Evolutionary conservation across 1,140 invertebrate genomes (phyloP).

Genomic region (Araneus ventricosus): DNA sequence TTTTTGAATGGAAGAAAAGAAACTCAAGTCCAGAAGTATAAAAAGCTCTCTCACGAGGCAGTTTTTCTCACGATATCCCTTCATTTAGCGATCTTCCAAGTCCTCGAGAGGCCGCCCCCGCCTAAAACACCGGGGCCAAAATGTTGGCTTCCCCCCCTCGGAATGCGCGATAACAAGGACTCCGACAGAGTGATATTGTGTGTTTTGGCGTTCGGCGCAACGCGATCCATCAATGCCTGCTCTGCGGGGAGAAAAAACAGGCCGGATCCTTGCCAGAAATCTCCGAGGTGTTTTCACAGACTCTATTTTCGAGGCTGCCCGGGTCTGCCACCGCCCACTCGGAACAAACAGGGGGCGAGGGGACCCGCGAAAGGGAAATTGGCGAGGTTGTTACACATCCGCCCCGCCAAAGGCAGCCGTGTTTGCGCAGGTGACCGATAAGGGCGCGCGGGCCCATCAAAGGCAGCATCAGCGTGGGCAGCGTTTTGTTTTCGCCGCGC

Average conservation of each 20-base stretch:
- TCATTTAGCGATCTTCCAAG: too few species aligned
- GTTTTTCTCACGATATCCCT: too few species aligned
- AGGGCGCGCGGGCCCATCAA: constrained; percentile 23
- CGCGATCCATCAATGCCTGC: not conserved
- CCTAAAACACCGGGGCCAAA: too few species aligned
- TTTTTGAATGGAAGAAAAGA: too few species aligned
- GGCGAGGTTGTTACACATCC: constrained; percentile 49
- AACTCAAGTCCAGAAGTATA: too few species aligned
- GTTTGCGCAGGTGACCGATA: constrained; percentile 62
- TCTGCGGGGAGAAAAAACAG: not conserved
- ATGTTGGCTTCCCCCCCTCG: not conserved
- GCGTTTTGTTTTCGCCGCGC: constrained; percentile 16
- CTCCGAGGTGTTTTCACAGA: not conserved
- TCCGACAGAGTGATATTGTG: not conserved
- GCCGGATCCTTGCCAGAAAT: not conserved
- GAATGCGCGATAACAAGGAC: not conserved
- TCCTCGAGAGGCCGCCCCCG: too few species aligned
- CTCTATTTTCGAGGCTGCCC: constrained; percentile 9
- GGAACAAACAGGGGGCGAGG: constrained; percentile 30
- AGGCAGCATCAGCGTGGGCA: not conserved
- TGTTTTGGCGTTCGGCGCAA: not conserved
- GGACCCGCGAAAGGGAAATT: constrained; percentile 42
- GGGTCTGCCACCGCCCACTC: constrained; percentile 1
- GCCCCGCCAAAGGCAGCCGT: not conserved
- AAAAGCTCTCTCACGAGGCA: too few species aligned